phyloP scores from a whole-genome alignment of 2,113 vertebrate genomes.

The Mellivora capensis region DNA sequence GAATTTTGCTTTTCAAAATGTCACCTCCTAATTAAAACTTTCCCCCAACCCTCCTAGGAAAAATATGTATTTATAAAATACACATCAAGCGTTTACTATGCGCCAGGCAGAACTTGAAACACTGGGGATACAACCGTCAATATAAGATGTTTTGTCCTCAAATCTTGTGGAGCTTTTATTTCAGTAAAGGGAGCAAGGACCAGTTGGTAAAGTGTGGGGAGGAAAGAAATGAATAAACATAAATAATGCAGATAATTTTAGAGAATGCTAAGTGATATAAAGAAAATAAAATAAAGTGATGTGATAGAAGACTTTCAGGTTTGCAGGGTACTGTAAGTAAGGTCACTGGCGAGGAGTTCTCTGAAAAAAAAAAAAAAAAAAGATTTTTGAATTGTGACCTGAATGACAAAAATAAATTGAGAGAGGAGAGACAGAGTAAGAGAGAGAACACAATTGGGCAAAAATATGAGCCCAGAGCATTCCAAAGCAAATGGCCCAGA shows the following conservation, averaged over 20 bases:
- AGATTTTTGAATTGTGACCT: background rate
- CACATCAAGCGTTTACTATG: background rate
- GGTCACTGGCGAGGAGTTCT: background rate
- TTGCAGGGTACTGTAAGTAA: background rate
- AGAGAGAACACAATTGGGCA: background rate
- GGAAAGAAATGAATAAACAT: background rate
- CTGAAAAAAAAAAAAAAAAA: background rate
- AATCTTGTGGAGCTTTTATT: background rate
- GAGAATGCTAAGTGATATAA: background rate
- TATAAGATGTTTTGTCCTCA: background rate
- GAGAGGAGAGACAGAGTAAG: background rate
- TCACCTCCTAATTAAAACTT: background rate
- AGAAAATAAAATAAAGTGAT: background rate
- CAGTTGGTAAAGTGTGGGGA: background rate
- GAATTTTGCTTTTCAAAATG: background rate
- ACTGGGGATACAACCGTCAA: background rate
- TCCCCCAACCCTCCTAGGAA: background rate
- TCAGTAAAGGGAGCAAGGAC: background rate
- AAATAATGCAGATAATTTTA: background rate
- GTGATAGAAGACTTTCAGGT: background rate
- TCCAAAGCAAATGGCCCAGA: background rate
- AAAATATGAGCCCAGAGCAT: slow-evolving; percentile 3
- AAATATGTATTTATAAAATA: slow-evolving; percentile 21
- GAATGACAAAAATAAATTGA: slow-evolving; percentile 7
- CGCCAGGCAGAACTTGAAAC: background rate